phyloP scores from a whole-genome alignment of 1,140 invertebrate species.

The Nixonia krombeini region DNA sequence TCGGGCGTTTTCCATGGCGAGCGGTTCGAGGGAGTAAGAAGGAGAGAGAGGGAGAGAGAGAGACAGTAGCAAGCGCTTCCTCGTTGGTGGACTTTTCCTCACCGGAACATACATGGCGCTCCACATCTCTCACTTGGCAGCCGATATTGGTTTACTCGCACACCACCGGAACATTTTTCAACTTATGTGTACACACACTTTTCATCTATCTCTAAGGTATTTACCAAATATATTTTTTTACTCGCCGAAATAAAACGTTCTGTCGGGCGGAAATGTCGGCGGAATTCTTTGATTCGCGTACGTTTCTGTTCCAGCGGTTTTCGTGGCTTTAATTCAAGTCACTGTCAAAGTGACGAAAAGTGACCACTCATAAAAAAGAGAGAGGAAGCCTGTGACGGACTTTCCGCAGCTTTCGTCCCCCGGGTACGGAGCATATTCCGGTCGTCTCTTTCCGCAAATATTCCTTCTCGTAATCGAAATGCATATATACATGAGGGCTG shows the following conservation, averaged over 20 bases:
- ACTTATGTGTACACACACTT: neutral
- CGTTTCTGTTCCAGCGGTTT: no score
- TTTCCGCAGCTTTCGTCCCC: slow-evolving; percentile 18
- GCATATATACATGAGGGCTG: slow-evolving; percentile 55
- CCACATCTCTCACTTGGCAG: slow-evolving; percentile 56
- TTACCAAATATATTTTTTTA: neutral
- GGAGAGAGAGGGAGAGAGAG: no score
- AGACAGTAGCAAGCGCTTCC: neutral
- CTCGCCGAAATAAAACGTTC: neutral
- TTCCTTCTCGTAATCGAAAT: slow-evolving; percentile 53
- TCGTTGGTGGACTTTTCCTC: slow-evolving; percentile 13
- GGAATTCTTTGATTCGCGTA: neutral
- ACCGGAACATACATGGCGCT: slow-evolving; percentile 52
- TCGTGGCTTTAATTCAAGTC: no score
- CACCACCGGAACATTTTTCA: neutral
- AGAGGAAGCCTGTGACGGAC: slow-evolving; percentile 9
- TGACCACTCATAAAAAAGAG: neutral
- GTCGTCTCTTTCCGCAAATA: slow-evolving; percentile 35
- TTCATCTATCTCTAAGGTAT: neutral
- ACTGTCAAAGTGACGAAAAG: no score
- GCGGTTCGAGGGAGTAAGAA: no score
- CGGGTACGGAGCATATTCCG: slow-evolving; percentile 9
- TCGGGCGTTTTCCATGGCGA: slow-evolving; percentile 13
- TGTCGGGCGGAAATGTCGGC: neutral
- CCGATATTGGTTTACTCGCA: slow-evolving; percentile 56